Base-by-base conservation (phyloP, 2,888 invertebrate species). In the Andrena marginata region DNA sequence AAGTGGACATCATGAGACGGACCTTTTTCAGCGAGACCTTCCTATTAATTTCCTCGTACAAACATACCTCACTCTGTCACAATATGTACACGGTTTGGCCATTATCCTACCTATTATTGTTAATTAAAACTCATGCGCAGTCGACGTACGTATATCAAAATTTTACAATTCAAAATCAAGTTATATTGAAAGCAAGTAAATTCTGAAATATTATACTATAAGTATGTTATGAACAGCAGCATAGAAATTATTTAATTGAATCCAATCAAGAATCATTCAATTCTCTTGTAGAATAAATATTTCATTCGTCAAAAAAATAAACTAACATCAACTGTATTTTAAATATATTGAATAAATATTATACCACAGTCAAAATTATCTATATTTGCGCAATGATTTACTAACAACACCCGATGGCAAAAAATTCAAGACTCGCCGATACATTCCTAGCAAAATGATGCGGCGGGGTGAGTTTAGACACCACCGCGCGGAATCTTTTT, bases 31-130 rank as follows among this genome's bases (percentile, higher is more conserved):
- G 6, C 49, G n/a, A 49, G 59, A 59, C 26, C 42, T 42, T 20
- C 35, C 31, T 31, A 59, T n/a, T 16, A 73, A 59, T 35, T 29
- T 73, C 48, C 35, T 63, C 63, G 56, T 56, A 20, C 59, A 16
- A 35, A 79, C 68, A 63, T 48, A 23, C 20, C 51, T 26, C 20
- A 16, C 59, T n/a, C 10, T 67, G 54, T 60, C 51, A 35, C 49
- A 49, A 8, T 78, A 51, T 8, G n/a, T 51, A 76, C 82, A 82
- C 48, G 64, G 49, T 26, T 72, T 72, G 16, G 10, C 77, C 72
- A 84, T 84, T 84, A 84, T 20, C 72, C n/a, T 33, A 13, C 35
- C 67, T 54, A 54, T 75, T 77, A 82, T 42, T 82, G 68, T 78
- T 82, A 78, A 82, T 29, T 31, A n/a, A 8, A 77, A 71, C 62